phyloP scores from a whole-genome alignment of 2,888 invertebrate species.

The Dioctria rufipes region DNA sequence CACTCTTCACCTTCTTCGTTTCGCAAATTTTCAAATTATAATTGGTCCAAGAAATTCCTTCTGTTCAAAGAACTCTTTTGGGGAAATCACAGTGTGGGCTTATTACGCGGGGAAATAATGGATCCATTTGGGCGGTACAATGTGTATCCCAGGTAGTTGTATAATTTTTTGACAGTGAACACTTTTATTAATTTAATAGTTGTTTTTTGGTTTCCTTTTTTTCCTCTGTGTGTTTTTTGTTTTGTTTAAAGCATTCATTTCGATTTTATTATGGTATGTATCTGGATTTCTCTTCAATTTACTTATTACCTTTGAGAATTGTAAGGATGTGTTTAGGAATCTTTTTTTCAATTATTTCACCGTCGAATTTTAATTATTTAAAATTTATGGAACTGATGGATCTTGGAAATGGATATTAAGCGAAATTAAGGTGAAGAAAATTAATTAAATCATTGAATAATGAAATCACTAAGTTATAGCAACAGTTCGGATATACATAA shows the following conservation, averaged over 20 bases:
- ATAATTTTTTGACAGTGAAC: constrained; percentile 25
- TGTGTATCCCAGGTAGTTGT: constrained; percentile 13
- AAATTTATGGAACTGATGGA: too few species aligned
- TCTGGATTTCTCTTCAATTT: neutral
- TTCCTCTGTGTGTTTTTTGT: neutral
- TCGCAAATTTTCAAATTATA: constrained; percentile 27
- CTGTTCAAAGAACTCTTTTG: constrained; percentile 16
- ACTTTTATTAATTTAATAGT: constrained; percentile 31
- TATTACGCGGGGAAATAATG: constrained; percentile 12
- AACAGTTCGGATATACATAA: too few species aligned
- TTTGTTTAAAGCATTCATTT: neutral
- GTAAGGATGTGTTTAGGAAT: too few species aligned
- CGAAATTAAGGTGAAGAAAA: too few species aligned
- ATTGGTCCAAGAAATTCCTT: constrained; percentile 46
- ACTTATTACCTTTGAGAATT: too few species aligned
- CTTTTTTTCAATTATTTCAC: too few species aligned
- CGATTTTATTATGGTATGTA: neutral
- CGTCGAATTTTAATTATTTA: too few species aligned
- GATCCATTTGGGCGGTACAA: constrained; percentile 39
- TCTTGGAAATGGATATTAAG: too few species aligned
- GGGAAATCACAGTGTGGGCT: neutral
- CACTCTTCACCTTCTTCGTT: neutral
- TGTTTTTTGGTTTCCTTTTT: neutral
- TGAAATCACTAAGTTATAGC: too few species aligned
- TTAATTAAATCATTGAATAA: too few species aligned